Conservation (phyloP, 30 jellyfish, hydroid and myxozoan species). For the Cassiopea andromeda region DNA sequence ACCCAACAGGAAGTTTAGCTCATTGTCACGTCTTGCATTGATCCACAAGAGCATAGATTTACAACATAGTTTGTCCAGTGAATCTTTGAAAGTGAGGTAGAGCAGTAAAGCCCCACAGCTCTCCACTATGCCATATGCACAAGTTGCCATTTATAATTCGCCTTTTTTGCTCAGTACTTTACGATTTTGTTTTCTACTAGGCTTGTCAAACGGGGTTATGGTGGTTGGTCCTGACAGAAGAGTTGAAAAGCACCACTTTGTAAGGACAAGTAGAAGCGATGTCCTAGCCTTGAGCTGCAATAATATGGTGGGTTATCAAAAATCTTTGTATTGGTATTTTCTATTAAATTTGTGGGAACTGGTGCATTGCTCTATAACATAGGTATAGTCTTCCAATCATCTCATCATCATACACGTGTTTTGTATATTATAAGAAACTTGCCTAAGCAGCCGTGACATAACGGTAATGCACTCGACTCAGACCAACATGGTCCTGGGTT, state of each 20-base stretch:
- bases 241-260: constrained; percentile 32
- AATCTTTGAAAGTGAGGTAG: too few species aligned
- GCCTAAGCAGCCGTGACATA: neutral
- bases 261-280: constrained; percentile 49
- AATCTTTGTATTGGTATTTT: neutral
- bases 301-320: constrained; percentile 9
- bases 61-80: too few species aligned
- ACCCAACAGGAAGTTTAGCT: too few species aligned
- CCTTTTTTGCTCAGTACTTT: neutral
- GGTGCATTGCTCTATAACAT: neutral
- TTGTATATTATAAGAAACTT: neutral
- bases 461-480: too few species aligned
- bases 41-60: too few species aligned
- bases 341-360: neutral
- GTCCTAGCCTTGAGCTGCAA: constrained; percentile 42
- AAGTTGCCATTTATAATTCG: neutral
- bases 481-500: too few species aligned
- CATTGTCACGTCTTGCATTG: too few species aligned
- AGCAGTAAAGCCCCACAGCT: too few species aligned
- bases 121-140: too few species aligned
- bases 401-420: neutral
- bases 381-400: neutral
- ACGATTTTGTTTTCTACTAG: neutral
- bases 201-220: constrained; percentile 38
- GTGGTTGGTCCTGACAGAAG: constrained; percentile 46